Conservation (phyloP, 1,140 invertebrate species). For the Steinernema feltiae region DNA sequence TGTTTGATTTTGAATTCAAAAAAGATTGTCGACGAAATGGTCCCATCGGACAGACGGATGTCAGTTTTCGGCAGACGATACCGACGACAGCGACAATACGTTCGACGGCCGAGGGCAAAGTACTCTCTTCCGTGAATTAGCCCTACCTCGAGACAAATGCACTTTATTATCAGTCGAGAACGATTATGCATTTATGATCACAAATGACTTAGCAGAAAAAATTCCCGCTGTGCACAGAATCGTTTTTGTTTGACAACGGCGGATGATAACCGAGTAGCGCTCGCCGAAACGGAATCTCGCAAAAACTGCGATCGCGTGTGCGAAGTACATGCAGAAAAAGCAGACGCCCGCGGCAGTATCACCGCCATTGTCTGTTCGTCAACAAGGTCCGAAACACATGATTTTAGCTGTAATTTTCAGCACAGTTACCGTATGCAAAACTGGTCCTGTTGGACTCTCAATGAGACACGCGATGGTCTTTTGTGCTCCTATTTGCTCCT, state of each 20-base stretch:
- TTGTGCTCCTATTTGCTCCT: no score
- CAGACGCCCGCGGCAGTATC: not conserved
- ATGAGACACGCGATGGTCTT: no score
- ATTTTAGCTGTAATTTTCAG: not conserved
- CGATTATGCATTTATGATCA: constrained; percentile 14
- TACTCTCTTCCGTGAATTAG: not conserved
- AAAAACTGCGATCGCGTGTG: not conserved
- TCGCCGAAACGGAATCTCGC: not conserved
- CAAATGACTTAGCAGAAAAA: constrained; percentile 9
- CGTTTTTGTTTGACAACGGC: not conserved
- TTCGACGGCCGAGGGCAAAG: not conserved
- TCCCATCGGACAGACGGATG: not conserved
- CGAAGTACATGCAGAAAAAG: not conserved
- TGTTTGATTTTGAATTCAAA: no score
- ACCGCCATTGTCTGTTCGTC: not conserved
- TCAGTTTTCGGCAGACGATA: not conserved
- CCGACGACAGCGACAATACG: not conserved
- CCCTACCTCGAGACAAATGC: not conserved
- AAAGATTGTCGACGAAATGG: not conserved
- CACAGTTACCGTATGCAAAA: no score
- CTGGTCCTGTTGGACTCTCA: no score
- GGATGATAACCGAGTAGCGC: not conserved
- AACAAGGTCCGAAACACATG: not conserved
- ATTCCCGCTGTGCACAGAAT: constrained; percentile 2
- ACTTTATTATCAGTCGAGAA: constrained; percentile 6